phyloP scores from a whole-genome alignment of 2,113 vertebrate species.

The Pomatostomus ruficeps region DNA sequence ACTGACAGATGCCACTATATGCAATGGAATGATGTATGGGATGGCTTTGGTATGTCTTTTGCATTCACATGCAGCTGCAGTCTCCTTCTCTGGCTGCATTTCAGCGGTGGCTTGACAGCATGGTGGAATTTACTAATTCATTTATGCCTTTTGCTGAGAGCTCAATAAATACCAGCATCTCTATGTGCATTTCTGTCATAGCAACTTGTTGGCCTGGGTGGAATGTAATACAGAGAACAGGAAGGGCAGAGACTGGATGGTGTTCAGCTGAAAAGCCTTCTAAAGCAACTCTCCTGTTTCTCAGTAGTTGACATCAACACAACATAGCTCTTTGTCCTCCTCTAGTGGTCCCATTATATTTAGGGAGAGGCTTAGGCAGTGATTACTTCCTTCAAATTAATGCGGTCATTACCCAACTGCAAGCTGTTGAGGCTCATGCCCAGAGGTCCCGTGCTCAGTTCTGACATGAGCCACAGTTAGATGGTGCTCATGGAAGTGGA shows the following conservation, averaged over 20 bases:
- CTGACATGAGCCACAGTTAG: background rate
- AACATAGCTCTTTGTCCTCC: constrained; percentile 33
- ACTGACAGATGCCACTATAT: background rate
- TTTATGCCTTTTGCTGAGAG: constrained; percentile 35
- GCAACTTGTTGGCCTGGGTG: background rate
- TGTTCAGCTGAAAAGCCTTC: constrained; percentile 5
- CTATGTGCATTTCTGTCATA: background rate
- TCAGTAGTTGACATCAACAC: background rate
- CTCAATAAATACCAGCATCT: constrained; percentile 56
- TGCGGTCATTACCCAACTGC: background rate
- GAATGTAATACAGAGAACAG: constrained; percentile 30
- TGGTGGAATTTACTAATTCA: constrained; percentile 47
- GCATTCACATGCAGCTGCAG: background rate
- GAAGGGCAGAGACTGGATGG: constrained; percentile 7
- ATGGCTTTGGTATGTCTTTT: background rate
- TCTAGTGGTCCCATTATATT: constrained; percentile 1
- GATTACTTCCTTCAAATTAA: background rate
- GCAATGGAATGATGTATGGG: background rate
- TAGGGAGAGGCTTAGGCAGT: background rate
- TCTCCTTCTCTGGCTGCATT: background rate
- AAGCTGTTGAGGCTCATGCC: background rate
- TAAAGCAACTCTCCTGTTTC: background rate
- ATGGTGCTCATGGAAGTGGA: background rate
- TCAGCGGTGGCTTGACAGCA: constrained; percentile 21
- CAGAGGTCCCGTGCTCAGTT: background rate